Conservation (phyloP, 2,888 invertebrate species). For the Seira sanloemensis region DNA sequence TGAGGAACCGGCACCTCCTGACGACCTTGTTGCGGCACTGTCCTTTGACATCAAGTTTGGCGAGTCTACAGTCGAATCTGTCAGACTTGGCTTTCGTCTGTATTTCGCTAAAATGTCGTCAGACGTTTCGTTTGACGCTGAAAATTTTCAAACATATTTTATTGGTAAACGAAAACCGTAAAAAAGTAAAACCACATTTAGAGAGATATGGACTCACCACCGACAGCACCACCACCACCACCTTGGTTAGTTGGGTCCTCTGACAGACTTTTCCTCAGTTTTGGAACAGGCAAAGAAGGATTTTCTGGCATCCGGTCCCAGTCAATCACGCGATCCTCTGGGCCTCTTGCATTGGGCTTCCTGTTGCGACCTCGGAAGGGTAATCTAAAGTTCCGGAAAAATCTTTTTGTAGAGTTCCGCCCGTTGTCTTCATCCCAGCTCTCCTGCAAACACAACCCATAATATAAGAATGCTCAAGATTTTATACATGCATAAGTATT, state of each 20-base stretch:
- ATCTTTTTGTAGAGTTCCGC: conserved; percentile 79
- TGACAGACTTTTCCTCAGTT: conserved; percentile 75
- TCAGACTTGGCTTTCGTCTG: conserved; percentile 78
- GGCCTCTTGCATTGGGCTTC: conserved; percentile 75
- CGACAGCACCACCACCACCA: no score
- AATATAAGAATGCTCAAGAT: background rate
- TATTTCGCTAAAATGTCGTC: conserved; percentile 98
- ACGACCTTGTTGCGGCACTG: conserved; percentile 2
- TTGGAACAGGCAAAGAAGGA: conserved; percentile 67
- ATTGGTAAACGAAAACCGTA: background rate
- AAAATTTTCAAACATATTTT: background rate
- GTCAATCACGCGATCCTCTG: conserved; percentile 67
- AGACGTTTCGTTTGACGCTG: conserved; percentile 81
- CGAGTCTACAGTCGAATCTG: conserved; percentile 77
- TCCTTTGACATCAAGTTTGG: conserved; percentile 19
- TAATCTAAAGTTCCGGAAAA: conserved; percentile 85
- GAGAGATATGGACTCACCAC: no score
- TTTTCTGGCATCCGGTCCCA: conserved; percentile 66
- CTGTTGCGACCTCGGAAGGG: conserved; percentile 82
- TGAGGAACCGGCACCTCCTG: background rate
- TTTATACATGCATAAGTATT: conserved; percentile 60
- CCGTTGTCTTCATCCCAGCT: conserved; percentile 79
- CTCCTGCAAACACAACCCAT: conserved; percentile 74
- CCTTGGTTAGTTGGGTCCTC: conserved; percentile 75
- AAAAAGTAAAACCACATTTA: background rate